Percentiles rank a stretch among this genome's conserved stretches.
Evolutionary conservation across 2,113 vertebrate genomes (phyloP).

Genomic region (Elephantulus edwardii): DNA sequence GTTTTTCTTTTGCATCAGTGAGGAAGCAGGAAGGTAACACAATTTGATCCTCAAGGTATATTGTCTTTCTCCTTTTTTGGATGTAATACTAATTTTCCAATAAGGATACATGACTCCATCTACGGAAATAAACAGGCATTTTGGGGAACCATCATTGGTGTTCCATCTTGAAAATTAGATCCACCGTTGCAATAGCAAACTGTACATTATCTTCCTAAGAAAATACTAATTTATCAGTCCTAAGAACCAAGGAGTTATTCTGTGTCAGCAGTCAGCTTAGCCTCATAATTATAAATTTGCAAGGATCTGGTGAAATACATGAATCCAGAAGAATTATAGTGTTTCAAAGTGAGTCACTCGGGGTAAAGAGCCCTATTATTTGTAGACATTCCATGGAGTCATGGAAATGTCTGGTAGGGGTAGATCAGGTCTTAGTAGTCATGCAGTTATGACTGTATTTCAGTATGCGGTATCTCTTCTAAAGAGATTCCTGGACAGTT

Average conservation of each 20-base stretch:
- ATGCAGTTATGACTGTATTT: neutral
- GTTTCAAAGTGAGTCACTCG: slow-evolving; percentile 70
- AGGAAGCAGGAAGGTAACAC: neutral
- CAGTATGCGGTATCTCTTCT: neutral
- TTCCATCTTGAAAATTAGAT: slow-evolving; percentile 64
- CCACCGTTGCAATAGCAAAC: slow-evolving; percentile 55
- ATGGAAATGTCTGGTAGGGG: slow-evolving; percentile 54
- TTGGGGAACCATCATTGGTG: slow-evolving; percentile 56
- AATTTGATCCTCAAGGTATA: neutral
- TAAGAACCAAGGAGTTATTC: slow-evolving; percentile 64
- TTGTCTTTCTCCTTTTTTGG: slow-evolving; percentile 28
- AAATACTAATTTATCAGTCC: slow-evolving; percentile 78
- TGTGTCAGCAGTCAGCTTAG: slow-evolving; percentile 70
- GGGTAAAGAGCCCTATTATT: slow-evolving; percentile 68
- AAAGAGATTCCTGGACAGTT: neutral
- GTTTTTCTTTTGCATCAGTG: slow-evolving; percentile 13
- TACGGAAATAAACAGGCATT: slow-evolving; percentile 62
- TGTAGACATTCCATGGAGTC: slow-evolving; percentile 62
- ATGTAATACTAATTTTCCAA: slow-evolving; percentile 25
- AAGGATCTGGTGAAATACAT: slow-evolving; percentile 67
- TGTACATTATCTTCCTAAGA: slow-evolving; percentile 75
- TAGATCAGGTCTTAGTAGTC: slow-evolving; percentile 49
- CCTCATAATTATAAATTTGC: slow-evolving; percentile 78
- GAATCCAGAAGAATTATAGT: slow-evolving; percentile 71
- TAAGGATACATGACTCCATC: slow-evolving; percentile 31